Conservation (phyloP, 2,113 vertebrate genomes). For the Mesoclemmys tuberculata region DNA sequence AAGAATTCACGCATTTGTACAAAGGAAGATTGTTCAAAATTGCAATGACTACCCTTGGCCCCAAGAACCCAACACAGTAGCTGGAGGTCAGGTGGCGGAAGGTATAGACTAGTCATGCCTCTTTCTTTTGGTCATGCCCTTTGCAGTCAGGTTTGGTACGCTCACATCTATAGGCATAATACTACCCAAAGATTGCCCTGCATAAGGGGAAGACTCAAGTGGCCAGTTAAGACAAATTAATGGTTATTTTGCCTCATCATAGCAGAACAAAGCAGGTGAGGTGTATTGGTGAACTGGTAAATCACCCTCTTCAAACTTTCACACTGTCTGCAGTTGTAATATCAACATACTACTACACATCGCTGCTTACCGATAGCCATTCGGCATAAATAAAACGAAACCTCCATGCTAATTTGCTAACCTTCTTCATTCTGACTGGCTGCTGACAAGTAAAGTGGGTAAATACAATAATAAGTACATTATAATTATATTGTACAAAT, state of each 20-base stretch:
- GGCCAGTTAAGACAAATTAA: neutral
- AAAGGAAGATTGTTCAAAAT: neutral
- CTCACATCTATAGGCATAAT: neutral
- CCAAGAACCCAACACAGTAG: neutral
- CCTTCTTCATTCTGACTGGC: neutral
- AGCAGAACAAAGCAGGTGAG: neutral
- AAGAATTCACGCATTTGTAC: constrained; percentile 10
- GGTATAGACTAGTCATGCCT: neutral
- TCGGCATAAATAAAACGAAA: neutral
- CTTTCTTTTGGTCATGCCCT: neutral
- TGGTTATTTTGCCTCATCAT: neutral
- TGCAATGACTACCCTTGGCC: neutral
- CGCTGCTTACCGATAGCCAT: rapidly evolving
- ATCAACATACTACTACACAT: neutral
- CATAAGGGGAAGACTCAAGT: neutral
- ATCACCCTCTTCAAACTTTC: neutral
- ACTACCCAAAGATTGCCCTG: neutral
- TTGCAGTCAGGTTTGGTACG: rapidly evolving
- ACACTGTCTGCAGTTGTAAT: neutral
- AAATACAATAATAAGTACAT: constrained; percentile 54
- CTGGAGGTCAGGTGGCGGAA: neutral
- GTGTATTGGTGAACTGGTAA: neutral
- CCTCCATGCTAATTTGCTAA: neutral
- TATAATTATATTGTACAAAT: constrained; percentile 41
- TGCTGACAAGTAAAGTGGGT: constrained; percentile 56